Evolutionary conservation across 2,113 vertebrate species (phyloP), one percentile per base, ranked within the genome.

Genomic region (Tapirus terrestris): DNA sequence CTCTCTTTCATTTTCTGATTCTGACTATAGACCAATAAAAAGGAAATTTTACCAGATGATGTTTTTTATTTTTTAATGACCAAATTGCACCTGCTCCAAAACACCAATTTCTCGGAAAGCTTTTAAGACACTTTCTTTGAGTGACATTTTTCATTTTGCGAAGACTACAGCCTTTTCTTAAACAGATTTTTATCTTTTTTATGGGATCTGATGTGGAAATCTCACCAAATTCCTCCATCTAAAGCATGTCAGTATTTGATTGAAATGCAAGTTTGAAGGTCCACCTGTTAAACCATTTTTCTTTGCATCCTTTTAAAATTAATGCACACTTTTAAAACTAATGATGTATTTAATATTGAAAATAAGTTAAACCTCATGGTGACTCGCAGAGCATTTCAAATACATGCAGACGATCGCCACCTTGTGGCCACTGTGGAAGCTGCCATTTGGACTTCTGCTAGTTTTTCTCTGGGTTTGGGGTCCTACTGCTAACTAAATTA

Each of bases 391-490:
- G 36, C 25, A 13, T 18, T 97, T 93, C 91, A 85, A 98, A 97
- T 84, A 94, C 39, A n/a, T 97, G 97, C 97, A 60, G 81, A 98
- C 96, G 72, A 73, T 60, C 17, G 92, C 98, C 98, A 98, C 96
- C 98, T 97, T 70, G 98, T 98, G 98, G 91, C 31, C 21, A 31
- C 12, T 70, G 1, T 86, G 36, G 48, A 92, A 98, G 97, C 43
- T 96, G 86, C 36, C 65, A 48, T 63, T 72, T 39, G 51, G 67
- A 89, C 8, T 12, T 75, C 3, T 4, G 17, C 10, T 48, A 8
- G 3, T 53, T 51, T 95, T 73, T 43, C 17, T 31, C n/a, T 13
- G n/a, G 0, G 7, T 56, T 91, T 89, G 43, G 25, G 77, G 25
- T 23, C 73, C 60, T 76, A 5, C 0, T 3, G 12, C 18, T 76